Evolutionary conservation across 2,797 vertebrate species (phyloP).

Genomic region (Phoeniculus purpureus): DNA sequence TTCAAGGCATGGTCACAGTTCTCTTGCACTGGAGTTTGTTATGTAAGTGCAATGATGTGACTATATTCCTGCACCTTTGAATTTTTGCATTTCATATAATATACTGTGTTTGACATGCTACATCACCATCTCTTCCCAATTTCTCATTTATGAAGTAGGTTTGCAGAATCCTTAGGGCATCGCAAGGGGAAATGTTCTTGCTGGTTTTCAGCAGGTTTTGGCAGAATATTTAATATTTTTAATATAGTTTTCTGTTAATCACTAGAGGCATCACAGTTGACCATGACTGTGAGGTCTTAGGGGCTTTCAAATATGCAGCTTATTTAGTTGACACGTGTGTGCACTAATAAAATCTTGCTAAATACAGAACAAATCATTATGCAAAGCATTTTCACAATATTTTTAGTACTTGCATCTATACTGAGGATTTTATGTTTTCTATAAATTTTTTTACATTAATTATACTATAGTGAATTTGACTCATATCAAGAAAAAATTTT

Average conservation of each 20-base stretch:
- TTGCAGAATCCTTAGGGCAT: not conserved
- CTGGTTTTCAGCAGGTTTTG: not conserved
- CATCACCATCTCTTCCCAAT: not conserved
- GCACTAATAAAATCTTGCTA: constrained; percentile 58
- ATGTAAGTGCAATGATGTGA: not conserved
- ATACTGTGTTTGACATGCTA: not conserved
- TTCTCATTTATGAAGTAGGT: not conserved
- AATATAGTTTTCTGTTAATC: constrained; percentile 20
- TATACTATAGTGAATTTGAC: constrained; percentile 8
- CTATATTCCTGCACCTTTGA: too few species aligned
- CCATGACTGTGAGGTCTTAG: constrained; percentile 43
- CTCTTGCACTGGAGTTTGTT: not conserved
- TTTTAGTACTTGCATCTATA: constrained; percentile 36
- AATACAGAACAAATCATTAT: constrained; percentile 53
- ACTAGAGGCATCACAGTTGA: not conserved
- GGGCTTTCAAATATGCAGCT: constrained; percentile 52
- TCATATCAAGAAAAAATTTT: constrained; percentile 30
- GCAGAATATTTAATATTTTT: not conserved
- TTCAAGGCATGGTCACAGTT: not conserved
- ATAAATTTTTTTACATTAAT: constrained; percentile 59
- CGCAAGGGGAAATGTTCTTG: not conserved
- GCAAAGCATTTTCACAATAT: not conserved
- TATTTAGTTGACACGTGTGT: constrained; percentile 44
- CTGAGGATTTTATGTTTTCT: constrained; percentile 8
- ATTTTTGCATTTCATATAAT: too few species aligned